These are phyloP conservation scores for Parasteatoda lunata DNA, from an alignment of 2,888 invertebrate species.

Conservation along the genomic window DNA sequence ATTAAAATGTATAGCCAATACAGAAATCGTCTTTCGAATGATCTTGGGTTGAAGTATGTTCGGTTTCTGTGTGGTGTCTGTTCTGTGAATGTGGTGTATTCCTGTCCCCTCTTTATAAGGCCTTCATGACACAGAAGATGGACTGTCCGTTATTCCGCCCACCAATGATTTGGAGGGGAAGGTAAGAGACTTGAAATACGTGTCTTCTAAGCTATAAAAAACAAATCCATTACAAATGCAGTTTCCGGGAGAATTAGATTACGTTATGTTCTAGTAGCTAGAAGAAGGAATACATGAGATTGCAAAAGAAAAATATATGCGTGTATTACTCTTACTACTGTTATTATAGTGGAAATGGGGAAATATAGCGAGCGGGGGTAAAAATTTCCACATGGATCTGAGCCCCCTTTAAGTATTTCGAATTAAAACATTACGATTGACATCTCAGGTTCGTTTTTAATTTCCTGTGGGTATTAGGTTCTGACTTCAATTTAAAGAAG, in stretches of 20 bases:
- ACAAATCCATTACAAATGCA: not conserved
- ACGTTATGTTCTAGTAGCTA: too few species aligned
- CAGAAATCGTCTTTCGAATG: not conserved
- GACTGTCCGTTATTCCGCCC: not conserved
- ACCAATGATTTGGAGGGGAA: not conserved
- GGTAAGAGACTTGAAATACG: not conserved
- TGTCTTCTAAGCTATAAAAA: not conserved
- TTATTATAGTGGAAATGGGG: not conserved
- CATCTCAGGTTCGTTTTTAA: not conserved
- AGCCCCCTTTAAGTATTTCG: not conserved
- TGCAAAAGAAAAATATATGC: not conserved
- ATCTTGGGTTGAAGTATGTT: not conserved
- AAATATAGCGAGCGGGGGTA: slow-evolving; percentile 1
- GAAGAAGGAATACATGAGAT: not conserved
- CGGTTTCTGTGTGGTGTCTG: not conserved
- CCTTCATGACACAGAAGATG: not conserved
- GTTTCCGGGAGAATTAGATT: too few species aligned
- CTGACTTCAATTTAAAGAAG: not conserved
- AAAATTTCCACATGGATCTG: slow-evolving; percentile 22
- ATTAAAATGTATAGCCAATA: not conserved
- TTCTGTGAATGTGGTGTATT: too few species aligned
- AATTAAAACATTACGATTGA: not conserved
- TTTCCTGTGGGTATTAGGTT: not conserved
- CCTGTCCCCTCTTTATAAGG: not conserved
- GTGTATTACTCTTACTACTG: too few species aligned